phyloP scores from a whole-genome alignment of 2,797 vertebrate genomes.

The Echeneis naucrates region DNA sequence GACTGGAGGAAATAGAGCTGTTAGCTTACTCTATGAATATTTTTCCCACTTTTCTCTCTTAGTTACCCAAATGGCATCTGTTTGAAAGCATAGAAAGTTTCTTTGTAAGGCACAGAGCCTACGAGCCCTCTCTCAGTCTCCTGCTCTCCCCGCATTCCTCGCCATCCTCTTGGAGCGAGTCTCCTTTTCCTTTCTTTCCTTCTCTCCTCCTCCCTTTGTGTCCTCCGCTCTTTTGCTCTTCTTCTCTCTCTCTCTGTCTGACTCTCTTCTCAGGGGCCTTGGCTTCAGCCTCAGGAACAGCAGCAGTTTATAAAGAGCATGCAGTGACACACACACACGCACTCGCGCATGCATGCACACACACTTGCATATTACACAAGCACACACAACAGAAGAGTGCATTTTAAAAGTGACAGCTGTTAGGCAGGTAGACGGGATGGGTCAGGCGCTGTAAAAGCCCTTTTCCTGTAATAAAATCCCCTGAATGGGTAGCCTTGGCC shows the following conservation, averaged over 20 bases:
- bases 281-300: constrained; percentile 24
- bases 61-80: constrained; percentile 20
- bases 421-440: constrained; percentile 20
- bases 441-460: constrained; percentile 39
- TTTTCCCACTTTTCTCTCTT: constrained; percentile 28
- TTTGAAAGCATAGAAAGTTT: constrained; percentile 34
- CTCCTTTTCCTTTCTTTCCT: neutral
- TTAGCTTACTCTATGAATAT: constrained; percentile 49
- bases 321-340: constrained; percentile 9
- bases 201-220: neutral
- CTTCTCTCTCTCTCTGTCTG: neutral
- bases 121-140: neutral
- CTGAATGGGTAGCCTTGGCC: constrained; percentile 8
- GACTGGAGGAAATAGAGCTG: constrained; percentile 62
- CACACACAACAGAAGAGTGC: constrained; percentile 4
- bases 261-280: constrained; percentile 18
- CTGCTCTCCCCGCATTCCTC: neutral
- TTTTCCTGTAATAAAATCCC: constrained; percentile 44
- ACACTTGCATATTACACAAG: neutral
- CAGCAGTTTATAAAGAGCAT: constrained; percentile 22
- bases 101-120: constrained; percentile 12
- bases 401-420: constrained; percentile 29
- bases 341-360: neutral
- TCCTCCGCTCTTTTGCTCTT: neutral
- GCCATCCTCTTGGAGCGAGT: neutral